Conservation (phyloP, 37 sponge, comb jelly and placozoan genomes). For the Aplysina aerophoba region DNA sequence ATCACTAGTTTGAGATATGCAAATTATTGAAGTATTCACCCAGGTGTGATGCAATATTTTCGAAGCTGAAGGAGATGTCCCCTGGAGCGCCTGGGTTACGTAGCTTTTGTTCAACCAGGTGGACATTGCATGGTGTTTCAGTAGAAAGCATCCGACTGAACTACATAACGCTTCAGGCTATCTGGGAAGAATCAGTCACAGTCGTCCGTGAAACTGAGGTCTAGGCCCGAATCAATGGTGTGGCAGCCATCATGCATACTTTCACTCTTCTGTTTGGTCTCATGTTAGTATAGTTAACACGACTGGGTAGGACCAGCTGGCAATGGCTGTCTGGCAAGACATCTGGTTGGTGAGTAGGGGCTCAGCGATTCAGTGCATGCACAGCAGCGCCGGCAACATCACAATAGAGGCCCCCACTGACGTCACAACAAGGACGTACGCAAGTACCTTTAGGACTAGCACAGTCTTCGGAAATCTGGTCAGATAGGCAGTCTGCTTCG, state of each 20-base stretch:
- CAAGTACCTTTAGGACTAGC: no score
- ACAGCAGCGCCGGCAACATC: no score
- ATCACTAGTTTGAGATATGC: slow-evolving; percentile 29
- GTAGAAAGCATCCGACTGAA: slow-evolving; percentile 30
- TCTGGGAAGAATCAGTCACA: slow-evolving; percentile 25
- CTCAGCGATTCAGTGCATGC: no score
- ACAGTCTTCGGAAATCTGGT: no score
- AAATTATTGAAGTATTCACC: slow-evolving; percentile 47
- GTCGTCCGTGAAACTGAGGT: slow-evolving; percentile 24
- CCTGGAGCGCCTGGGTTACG: background rate
- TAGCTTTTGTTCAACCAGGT: background rate
- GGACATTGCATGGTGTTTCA: slow-evolving; percentile 36
- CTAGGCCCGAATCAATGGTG: slow-evolving; percentile 40
- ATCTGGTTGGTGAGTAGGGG: no score
- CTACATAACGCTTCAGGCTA: background rate
- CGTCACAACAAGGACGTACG: no score
- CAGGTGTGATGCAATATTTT: slow-evolving; percentile 19
- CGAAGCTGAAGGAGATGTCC: slow-evolving; percentile 20
- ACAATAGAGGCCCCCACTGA: no score
- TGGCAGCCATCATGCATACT: slow-evolving; percentile 34
- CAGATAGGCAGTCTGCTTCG: no score
- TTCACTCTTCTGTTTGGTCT: slow-evolving; percentile 44
- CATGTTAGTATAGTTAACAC: no score
- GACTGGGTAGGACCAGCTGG: no score
- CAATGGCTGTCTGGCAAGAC: no score